These are phyloP conservation scores for Copidosoma floridanum DNA, from an alignment of 1,140 invertebrate species.

Conservation along the genomic window DNA sequence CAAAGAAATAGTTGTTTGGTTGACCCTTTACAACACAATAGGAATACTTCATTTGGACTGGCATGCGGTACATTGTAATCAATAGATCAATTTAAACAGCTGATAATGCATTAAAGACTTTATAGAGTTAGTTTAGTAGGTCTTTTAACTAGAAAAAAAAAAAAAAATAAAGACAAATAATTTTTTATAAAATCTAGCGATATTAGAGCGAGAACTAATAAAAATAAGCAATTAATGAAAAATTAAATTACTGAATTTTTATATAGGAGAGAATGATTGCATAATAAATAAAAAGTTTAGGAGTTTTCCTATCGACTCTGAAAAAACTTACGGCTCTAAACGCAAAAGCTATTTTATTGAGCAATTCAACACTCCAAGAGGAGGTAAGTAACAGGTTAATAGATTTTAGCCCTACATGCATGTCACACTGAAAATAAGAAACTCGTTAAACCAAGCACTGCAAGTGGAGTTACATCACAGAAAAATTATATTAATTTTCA, in stretches of 20 bases:
- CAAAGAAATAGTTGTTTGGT: too few relatives aligned
- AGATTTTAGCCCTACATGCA: neutral
- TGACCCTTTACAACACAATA: too few relatives aligned
- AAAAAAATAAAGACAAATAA: too few relatives aligned
- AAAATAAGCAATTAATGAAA: too few relatives aligned
- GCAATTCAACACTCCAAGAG: neutral
- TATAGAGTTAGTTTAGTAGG: neutral
- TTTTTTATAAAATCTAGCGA: too few relatives aligned
- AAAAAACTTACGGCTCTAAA: too few relatives aligned
- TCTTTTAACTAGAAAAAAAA: neutral
- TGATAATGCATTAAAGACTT: neutral
- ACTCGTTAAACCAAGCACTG: slow-evolving; percentile 1
- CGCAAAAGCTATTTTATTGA: neutral
- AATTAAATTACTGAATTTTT: too few relatives aligned
- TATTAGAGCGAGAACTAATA: too few relatives aligned
- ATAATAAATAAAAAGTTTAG: too few relatives aligned
- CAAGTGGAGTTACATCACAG: slow-evolving; percentile 4
- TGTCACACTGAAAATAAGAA: slow-evolving; percentile 3
- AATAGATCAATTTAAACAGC: neutral
- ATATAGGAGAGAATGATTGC: too few relatives aligned
- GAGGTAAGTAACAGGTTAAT: neutral
- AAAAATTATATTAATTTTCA: too few relatives aligned
- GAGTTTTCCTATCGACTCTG: too few relatives aligned
- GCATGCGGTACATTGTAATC: neutral
- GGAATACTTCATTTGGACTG: slow-evolving; percentile 1